Evolutionary conservation across 2,888 invertebrate species (phyloP), one percentile per base, ranked within the genome.

Genomic region (Strigamia crassipes): DNA sequence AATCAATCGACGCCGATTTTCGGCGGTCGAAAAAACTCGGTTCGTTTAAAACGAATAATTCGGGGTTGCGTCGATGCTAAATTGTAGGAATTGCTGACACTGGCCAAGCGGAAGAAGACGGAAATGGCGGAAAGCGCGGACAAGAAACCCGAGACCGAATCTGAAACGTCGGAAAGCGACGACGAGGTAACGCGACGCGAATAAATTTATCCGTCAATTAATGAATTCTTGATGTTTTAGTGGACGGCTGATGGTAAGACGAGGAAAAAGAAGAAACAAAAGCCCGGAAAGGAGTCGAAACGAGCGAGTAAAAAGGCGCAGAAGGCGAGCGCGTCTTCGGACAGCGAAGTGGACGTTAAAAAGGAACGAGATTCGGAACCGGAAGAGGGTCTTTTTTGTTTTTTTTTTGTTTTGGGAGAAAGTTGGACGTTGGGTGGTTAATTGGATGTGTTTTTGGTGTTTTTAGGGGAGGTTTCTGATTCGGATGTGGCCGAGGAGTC

Each of bases 401-500:
- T 56, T 1, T 0, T 1, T 27, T 27, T 27, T 27, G 27, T 27
- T 27, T 27, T 27, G 27, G 8, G n/a, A n/a, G n/a, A n/a, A 15
- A 15, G 21, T 15, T 15, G n/a, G n/a, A n/a, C n/a, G n/a, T n/a
- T n/a, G n/a, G n/a, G n/a, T 31, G 5, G 13, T 31, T 18, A 34
- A 77, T 34, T 6, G 18, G 0, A 21, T 4, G 9, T 82, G 2
- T 15, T 13, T 38, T 79, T 51, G 15, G 34, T 18, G 81, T 82
- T 80, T 61, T 18, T 85, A 92, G 93, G 94, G 38, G 96, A 96
- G 89, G 96, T 96, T 0, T 94, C 94, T 0, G 92, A 92, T 85
- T 87, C 83, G 6, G 83, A 82, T 21, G 51, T 31, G n/a, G 83
- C 61, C 18, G 82, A 82, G 12, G 77, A 31, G 18, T 79, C 80